A percentile compares a stretch with the other conserved stretches of the same genome.
Evolutionary conservation across 2,113 vertebrate species (phyloP).

Genomic region (Halichoeres trimaculatus): DNA sequence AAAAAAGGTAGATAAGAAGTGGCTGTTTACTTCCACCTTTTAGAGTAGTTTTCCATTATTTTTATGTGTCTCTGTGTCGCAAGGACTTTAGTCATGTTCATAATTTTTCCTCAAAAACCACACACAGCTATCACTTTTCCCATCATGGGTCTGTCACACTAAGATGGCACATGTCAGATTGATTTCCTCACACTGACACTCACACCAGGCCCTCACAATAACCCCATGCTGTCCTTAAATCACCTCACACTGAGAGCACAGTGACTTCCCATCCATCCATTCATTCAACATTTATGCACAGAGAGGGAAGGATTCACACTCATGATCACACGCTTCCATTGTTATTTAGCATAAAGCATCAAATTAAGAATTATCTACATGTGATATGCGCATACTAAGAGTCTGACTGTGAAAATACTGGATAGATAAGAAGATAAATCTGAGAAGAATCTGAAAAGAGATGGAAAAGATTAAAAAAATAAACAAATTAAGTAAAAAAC

Average conservation of each 20-base stretch:
- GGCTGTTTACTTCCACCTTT: not conserved
- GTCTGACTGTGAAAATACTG: too few relatives aligned
- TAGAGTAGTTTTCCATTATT: not conserved
- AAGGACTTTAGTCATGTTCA: not conserved
- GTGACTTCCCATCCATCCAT: constrained; percentile 11
- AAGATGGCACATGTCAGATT: constrained; percentile 21
- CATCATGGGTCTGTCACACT: constrained; percentile 19
- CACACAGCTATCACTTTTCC: not conserved
- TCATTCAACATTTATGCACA: constrained; percentile 16
- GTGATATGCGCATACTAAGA: not conserved
- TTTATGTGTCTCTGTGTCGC: not conserved
- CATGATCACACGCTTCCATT: not conserved
- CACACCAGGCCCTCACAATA: constrained; percentile 11
- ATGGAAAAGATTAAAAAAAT: too few relatives aligned
- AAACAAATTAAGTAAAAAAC: not conserved
- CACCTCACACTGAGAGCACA: constrained; percentile 19
- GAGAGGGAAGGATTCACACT: not conserved
- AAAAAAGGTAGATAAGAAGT: constrained; percentile 11
- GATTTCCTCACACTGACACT: constrained; percentile 37
- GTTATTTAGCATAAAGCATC: not conserved
- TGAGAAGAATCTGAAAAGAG: too few relatives aligned
- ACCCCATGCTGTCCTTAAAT: constrained; percentile 14
- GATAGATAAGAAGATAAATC: too few relatives aligned
- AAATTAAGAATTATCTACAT: not conserved
- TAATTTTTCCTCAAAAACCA: not conserved